These are phyloP conservation scores for Rhineura floridana DNA, from an alignment of 2,113 vertebrate genomes.

Conservation along the genomic window DNA sequence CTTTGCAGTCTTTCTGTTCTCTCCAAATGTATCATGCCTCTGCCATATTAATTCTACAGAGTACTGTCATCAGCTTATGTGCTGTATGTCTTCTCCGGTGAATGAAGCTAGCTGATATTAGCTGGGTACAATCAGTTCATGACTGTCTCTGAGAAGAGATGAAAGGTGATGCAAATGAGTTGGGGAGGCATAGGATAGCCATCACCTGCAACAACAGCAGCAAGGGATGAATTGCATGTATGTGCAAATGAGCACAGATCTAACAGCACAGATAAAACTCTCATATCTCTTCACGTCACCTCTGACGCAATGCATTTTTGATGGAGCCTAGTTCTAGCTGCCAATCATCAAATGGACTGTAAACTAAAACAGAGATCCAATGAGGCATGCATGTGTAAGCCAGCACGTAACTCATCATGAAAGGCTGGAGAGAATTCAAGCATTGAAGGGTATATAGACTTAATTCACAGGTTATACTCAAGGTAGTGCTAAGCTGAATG, in stretches of 20 bases:
- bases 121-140: background rate
- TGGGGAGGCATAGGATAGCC: background rate
- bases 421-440: background rate
- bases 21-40: background rate
- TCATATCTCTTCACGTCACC: background rate
- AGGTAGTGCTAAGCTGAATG: no score
- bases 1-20: background rate
- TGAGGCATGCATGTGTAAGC: background rate
- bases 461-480: no score
- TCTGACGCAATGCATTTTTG: background rate
- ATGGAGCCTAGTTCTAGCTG: background rate
- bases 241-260: background rate
- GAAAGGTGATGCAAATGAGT: background rate
- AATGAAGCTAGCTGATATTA: background rate
- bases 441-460: background rate
- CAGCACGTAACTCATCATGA: background rate
- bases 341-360: no score
- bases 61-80: background rate
- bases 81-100: background rate
- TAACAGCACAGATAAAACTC: background rate
- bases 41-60: conserved; percentile 1
- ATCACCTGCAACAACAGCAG: background rate
- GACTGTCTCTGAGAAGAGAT: background rate
- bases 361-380: background rate
- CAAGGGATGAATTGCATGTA: no score